Evolutionary conservation across 2,797 vertebrate genomes (phyloP), one percentile per base, ranked within the genome.

Genomic region (Trichosurus vulpecula): DNA sequence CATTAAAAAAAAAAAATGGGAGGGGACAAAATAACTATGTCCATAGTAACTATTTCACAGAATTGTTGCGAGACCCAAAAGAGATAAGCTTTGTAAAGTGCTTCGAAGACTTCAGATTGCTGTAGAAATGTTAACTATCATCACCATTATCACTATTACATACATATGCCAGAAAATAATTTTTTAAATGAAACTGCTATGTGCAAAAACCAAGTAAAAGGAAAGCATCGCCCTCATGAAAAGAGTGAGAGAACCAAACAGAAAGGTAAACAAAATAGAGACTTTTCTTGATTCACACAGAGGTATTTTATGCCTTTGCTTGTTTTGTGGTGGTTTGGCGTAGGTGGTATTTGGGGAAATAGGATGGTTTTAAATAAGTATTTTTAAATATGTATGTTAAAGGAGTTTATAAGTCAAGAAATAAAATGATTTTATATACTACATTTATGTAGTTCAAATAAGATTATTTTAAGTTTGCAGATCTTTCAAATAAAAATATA

Each of bases 401-500:
- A 81, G 22, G 22, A 81, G 6, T 81, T 81, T 81, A 11, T 81
- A 81, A 81, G 41, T 47, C 22, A 81, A 81, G 41, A 81, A 81
- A 47, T 81, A 41, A 81, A 81, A 81, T 41, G 0, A 81, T 47
- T 81, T 81, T 27, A 47, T 47, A 47, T 47, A 47, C 47, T 81
- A 47, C 0, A 81, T 47, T 81, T 81, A 81, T 81, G 74, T 47
- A 81, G 74, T 41, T 11, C 74, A 81, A 81, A 81, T 8, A 81
- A 81, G 8, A 81, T 81, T 81, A 27, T 81, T 81, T 81, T 81
- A 41, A 81, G 41, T 47, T 47, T 81, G 41, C 91, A 74, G 92
- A 55, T 35, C 16, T 58, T 92, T 47, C 95, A 74, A 91, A 96
- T 81, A 27, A 41, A 92, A 6, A 91, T 91, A 90, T 93, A 9